Percentiles rank a stretch among this genome's conserved stretches.
Evolutionary conservation across 2,797 vertebrate genomes (phyloP).

Genomic region (Enteromius unitaeniatus): DNA sequence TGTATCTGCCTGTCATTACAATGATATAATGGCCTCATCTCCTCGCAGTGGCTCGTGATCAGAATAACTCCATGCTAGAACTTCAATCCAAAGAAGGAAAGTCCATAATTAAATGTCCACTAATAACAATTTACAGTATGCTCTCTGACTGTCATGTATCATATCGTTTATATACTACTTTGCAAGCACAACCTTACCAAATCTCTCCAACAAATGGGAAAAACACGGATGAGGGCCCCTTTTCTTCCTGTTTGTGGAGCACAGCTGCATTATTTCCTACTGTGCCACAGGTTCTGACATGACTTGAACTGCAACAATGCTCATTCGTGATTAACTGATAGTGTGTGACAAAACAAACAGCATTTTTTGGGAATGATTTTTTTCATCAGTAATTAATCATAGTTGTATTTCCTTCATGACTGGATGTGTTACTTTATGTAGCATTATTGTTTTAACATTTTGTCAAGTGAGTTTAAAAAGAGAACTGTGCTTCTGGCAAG

Average conservation of each 20-base stretch:
- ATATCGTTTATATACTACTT: neutral
- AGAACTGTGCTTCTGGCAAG: conserved; percentile 21
- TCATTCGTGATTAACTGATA: conserved; percentile 6
- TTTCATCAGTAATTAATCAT: conserved; percentile 2
- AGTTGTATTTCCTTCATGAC: conserved; percentile 1
- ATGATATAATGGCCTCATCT: conserved; percentile 21
- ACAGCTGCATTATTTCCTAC: conserved; percentile 65
- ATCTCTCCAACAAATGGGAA: conserved; percentile 69
- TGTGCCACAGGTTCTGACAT: conserved; percentile 53
- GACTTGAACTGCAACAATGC: conserved; percentile 23
- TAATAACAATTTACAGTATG: neutral
- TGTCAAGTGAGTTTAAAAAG: conserved; percentile 13
- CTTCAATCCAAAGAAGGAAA: neutral
- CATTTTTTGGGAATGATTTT: neutral
- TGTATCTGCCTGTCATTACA: conserved; percentile 32
- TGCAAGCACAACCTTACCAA: neutral
- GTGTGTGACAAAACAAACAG: conserved; percentile 8
- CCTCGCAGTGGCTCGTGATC: neutral
- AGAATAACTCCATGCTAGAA: neutral
- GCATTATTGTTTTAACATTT: neutral
- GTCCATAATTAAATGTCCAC: conserved; percentile 13
- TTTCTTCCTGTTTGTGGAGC: conserved; percentile 70
- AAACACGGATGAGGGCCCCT: conserved; percentile 68
- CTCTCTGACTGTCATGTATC: neutral
- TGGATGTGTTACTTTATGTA: neutral